These are phyloP conservation scores for Astropecten irregularis DNA, from an alignment of 53 echinoderm and acorn worm genomes.

Conservation along the genomic window DNA sequence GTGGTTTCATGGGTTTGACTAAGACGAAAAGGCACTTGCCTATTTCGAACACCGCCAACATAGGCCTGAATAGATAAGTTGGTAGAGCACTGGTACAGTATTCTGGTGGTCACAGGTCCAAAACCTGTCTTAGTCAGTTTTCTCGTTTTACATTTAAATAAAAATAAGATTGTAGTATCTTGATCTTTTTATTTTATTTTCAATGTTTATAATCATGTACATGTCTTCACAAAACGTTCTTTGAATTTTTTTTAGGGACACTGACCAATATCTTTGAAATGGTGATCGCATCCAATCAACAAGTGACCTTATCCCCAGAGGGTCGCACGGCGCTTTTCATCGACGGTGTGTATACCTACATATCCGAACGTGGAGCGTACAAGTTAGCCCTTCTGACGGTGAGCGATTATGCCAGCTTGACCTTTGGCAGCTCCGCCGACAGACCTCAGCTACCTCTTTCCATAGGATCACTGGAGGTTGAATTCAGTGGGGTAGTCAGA, in stretches of 20 bases:
- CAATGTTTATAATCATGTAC: no score
- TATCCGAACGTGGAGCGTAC: conserved; percentile 80
- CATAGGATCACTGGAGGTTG: conserved; percentile 73
- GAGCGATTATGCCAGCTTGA: conserved; percentile 66
- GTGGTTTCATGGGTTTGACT: no score
- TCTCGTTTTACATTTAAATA: no score
- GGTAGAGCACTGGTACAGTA: no score
- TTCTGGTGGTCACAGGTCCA: no score
- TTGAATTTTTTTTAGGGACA: conserved; percentile 66
- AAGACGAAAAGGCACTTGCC: no score
- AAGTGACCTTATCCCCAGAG: conserved; percentile 69
- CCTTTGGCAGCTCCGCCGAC: conserved; percentile 38
- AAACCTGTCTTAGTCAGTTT: no score
- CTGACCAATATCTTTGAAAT: conserved; percentile 90
- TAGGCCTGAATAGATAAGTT: no score
- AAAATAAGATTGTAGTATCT: no score
- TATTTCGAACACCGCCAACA: no score
- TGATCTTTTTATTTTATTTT: no score
- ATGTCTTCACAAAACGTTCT: no score
- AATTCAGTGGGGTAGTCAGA: conserved; percentile 65
- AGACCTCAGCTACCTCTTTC: conserved; percentile 44
- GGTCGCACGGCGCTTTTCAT: conserved; percentile 78
- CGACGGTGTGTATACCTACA: conserved; percentile 77
- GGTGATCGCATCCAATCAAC: conserved; percentile 69
- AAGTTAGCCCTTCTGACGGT: conserved; percentile 70